Conservation (phyloP, 30 jellyfish, hydroid and myxozoan species). For the Hydractinia echinata region DNA sequence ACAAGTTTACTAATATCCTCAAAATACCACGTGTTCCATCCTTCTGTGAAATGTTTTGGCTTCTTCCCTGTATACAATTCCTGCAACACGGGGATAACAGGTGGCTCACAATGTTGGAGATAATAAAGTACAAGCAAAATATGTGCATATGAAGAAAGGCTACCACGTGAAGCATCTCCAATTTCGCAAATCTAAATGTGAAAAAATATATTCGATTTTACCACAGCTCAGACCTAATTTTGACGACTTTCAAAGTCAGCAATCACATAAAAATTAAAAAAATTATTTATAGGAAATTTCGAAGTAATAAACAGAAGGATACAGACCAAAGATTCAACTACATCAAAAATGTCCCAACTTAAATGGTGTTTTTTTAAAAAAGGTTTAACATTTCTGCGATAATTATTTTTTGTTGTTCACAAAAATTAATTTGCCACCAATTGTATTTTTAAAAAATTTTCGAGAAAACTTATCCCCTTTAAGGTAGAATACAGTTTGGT, state of each 20-base stretch:
- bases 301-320: too few species aligned
- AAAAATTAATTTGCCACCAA: too few species aligned
- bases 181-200: slow-evolving; percentile 57
- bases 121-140: slow-evolving; percentile 65
- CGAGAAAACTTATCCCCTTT: too few species aligned
- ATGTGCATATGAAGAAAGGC: slow-evolving; percentile 86
- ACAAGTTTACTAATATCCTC: slow-evolving; percentile 24
- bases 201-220: neutral
- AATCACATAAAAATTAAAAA: neutral
- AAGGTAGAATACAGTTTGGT: too few species aligned
- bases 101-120: slow-evolving; percentile 76
- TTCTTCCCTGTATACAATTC: slow-evolving; percentile 29
- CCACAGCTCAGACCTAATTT: neutral
- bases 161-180: slow-evolving; percentile 97
- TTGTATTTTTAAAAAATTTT: too few species aligned
- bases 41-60: slow-evolving; percentile 41
- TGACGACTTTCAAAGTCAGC: too few species aligned
- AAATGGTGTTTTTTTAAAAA: too few species aligned
- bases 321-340: too few species aligned
- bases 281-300: neutral
- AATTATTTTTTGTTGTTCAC: too few species aligned
- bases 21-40: slow-evolving; percentile 75
- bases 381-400: too few species aligned
- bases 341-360: too few species aligned
- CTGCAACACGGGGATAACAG: slow-evolving; percentile 82